Conservation (phyloP, 2,888 invertebrate species). For the Eupsilia transversa region DNA sequence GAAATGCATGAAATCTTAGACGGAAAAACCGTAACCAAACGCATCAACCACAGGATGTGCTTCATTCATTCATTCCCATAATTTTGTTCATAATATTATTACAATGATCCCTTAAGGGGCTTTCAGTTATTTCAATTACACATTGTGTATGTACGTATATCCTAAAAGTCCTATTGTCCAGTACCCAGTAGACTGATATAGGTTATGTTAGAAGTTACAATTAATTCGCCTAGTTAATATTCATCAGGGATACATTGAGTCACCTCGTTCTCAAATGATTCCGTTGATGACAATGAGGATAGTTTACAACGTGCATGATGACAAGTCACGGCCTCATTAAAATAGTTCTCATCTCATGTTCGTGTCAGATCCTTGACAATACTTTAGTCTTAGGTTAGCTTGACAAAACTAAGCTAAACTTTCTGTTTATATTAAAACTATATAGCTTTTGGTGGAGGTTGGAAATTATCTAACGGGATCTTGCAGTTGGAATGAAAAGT, state of each 20-base stretch:
- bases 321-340: slow-evolving; percentile 54
- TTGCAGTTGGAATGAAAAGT: neutral
- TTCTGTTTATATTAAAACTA: neutral
- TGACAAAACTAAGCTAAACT: neutral
- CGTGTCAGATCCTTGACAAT: slow-evolving; percentile 14
- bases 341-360: slow-evolving; percentile 43
- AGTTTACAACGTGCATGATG: slow-evolving; percentile 47
- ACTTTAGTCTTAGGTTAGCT: neutral
- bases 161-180: neutral
- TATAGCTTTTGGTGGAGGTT: neutral
- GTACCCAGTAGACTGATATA: neutral
- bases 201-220: slow-evolving; percentile 12
- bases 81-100: too few species aligned
- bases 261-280: slow-evolving; percentile 48
- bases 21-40: too few species aligned
- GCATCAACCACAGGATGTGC: too few species aligned
- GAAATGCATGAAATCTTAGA: too few species aligned
- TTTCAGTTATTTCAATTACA: too few species aligned
- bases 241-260: slow-evolving; percentile 37
- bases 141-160: too few species aligned
- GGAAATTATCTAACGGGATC: too few species aligned
- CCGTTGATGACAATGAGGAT: slow-evolving; percentile 56
- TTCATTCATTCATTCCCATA: too few species aligned
- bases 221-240: slow-evolving; percentile 5
- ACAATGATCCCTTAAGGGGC: too few species aligned